Evolutionary conservation across 1,140 invertebrate species (phyloP), one percentile per base, ranked within the genome.

Genomic region (Meloidogyne floridensis): DNA sequence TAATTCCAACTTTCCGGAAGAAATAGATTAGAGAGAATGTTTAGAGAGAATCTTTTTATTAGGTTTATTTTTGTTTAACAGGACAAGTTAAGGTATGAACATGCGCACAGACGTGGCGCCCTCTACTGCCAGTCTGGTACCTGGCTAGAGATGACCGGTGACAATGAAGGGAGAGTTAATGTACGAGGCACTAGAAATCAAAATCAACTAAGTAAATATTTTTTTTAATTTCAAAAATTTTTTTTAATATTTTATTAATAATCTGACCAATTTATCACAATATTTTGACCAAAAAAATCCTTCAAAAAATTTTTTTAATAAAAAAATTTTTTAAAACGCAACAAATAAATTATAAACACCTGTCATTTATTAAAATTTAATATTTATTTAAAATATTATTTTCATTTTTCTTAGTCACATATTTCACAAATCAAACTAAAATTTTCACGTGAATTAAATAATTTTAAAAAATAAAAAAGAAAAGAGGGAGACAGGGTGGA

Each of bases 51-150:
- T n/a, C 15, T 32, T 32, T 32, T 32, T 32, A 32, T 32, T 15
- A 15, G 6, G 11, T 59, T 59, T 59, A 65, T n/a, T 81, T 77
- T 71, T 43, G 56, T n/a, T 83, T 32, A n/a, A 43, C 13, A 9
- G 18, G 43, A 20, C n/a, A n/a, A n/a, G 80, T 84, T 65, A 32
- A 83, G 82, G 18, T 74, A 72, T 42, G 82, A 83, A 65, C 74
- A 83, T 18, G 42, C 78, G 8, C 71, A 84, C 18, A 53, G 84
- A 47, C 74, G 85, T 54, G 86, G 86, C 1, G 86, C 86, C 32
- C 59, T 86, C 10, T 86, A 83, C 72, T 86, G 86, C 74, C 80
- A 86, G 43, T 83, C 86, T 9, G 86, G 86, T 13, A 82, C 59
- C 10, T 86, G 86, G 86, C 20, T 86, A 20, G 86, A 86, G 59